Evolutionary conservation across 2,113 vertebrate genomes (phyloP).

Genomic region (Formicarius rufipectus): DNA sequence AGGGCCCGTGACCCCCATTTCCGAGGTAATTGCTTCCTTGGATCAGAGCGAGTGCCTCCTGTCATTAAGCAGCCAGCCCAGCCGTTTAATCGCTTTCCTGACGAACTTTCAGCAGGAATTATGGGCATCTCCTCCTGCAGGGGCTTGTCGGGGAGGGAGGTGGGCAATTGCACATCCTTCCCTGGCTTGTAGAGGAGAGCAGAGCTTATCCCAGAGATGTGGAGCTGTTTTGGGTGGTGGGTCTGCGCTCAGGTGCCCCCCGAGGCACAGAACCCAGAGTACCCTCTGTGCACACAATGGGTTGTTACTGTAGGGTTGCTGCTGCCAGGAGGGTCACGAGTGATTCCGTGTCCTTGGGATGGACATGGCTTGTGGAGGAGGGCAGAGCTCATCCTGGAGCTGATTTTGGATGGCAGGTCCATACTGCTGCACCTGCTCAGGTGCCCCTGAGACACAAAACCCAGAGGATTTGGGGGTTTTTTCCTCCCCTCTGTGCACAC

Average conservation of each 20-base stretch:
- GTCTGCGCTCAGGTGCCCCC: not conserved
- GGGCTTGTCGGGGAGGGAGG: not conserved
- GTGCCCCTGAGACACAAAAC: rapidly evolving
- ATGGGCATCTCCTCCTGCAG: not conserved
- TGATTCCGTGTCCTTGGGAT: not conserved
- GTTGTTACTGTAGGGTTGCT: not conserved
- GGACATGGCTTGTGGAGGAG: not conserved
- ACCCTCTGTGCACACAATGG: no score
- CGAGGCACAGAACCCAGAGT: not conserved
- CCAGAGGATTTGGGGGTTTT: rapidly evolving
- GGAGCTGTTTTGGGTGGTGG: not conserved
- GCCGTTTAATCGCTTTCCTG: constrained; percentile 61
- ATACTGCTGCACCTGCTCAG: not conserved
- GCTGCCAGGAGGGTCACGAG: not conserved
- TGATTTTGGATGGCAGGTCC: rapidly evolving
- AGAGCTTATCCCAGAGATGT: not conserved
- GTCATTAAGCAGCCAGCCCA: constrained; percentile 75
- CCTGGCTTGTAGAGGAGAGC: not conserved
- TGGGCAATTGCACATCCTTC: rapidly evolving
- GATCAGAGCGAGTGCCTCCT: constrained; percentile 63
- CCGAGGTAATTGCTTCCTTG: constrained; percentile 84
- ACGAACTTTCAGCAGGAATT: not conserved
- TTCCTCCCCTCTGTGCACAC: rapidly evolving
- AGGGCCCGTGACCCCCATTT: constrained; percentile 81
- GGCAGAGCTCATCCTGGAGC: not conserved